These are phyloP conservation scores for Desmophyllum pertusum DNA, from an alignment of 92 coral and sea anemone species.

Conservation along the genomic window DNA sequence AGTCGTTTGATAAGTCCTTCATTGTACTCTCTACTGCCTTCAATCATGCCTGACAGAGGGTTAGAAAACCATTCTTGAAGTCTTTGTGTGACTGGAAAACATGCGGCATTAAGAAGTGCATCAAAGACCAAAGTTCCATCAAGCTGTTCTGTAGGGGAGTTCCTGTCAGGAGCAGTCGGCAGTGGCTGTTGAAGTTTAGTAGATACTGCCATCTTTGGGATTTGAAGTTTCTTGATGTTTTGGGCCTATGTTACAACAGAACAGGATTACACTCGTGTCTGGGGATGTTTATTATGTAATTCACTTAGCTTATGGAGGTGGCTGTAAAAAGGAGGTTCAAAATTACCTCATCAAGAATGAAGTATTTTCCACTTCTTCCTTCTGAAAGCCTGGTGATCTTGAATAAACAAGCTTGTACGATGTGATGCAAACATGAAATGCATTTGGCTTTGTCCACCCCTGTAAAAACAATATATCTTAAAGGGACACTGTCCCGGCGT, in stretches of 20 bases:
- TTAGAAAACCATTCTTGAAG: constrained; percentile 99
- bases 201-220: constrained; percentile 99
- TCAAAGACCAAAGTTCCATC: constrained; percentile 99
- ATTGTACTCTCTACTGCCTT: constrained; percentile 98
- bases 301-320: not conserved
- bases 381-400: constrained; percentile 97
- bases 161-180: constrained; percentile 92
- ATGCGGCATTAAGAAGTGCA: constrained; percentile 99
- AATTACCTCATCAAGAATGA: constrained; percentile 90
- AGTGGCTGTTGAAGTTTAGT: constrained; percentile 94
- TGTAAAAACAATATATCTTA: constrained; percentile 16
- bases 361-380: constrained; percentile 99
- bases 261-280: not conserved
- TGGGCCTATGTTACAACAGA: constrained; percentile 87
- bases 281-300: not conserved
- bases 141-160: constrained; percentile 98
- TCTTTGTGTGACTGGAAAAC: constrained; percentile 98
- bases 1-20: constrained; percentile 92
- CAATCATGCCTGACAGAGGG: constrained; percentile 99
- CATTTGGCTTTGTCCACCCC: constrained; percentile 99
- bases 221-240: constrained; percentile 98
- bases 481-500: too few species aligned
- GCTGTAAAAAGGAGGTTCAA: not conserved
- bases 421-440: constrained; percentile 97
- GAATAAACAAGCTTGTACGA: constrained; percentile 97